Base-by-base conservation (phyloP, 2,888 invertebrate genomes). In the Rhagophthalmus giganteus region DNA sequence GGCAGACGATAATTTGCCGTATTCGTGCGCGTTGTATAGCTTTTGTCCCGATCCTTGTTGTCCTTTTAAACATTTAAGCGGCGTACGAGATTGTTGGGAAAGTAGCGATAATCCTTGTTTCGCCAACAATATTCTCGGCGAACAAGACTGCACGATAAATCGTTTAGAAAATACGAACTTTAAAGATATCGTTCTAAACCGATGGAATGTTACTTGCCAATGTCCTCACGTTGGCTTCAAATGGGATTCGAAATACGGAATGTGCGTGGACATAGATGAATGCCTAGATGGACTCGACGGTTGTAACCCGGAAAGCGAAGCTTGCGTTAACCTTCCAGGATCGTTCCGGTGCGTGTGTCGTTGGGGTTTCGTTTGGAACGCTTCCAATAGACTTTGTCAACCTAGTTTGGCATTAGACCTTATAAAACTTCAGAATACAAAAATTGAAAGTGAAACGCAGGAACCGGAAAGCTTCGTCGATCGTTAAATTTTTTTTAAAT, bases 31-130 rank as follows among this genome's bases (percentile, higher is more conserved):
- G 6, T 63, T 75, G 54, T 83, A 83, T 62, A 84, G 84, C 64
- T 84, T 85, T 71, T 85, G 85, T 67, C 85, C 85, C 4, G 84
- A 85, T 67, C 79, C 80, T 4, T 85, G 84, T 61, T 85, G 84
- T 62, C 77, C 81, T 10, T 62, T 75, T 46, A 79, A 76, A 60
- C 77, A 79, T 60, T 64, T 81, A 7, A 60, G 67, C 11, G 61
- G 69, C 11, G 57, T 68, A 45, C 67, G 67, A 6, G 69, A 77
- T 34, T 84, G 84, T 64, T 69, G 72, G 63, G 65, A 75, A 24
- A 69, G 67, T 40, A 57, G 59, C 27, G 62, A 60, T 10, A 83
- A 82, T 71, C 83, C 83, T 8, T 84, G 84, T 65, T 77, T 72
- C 27, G 40, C 39, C 13, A 72, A 67, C 57, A 76, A 76, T 41